Evolutionary conservation across 2,888 invertebrate genomes (phyloP).

Genomic region (Pharmacophagus antenor): DNA sequence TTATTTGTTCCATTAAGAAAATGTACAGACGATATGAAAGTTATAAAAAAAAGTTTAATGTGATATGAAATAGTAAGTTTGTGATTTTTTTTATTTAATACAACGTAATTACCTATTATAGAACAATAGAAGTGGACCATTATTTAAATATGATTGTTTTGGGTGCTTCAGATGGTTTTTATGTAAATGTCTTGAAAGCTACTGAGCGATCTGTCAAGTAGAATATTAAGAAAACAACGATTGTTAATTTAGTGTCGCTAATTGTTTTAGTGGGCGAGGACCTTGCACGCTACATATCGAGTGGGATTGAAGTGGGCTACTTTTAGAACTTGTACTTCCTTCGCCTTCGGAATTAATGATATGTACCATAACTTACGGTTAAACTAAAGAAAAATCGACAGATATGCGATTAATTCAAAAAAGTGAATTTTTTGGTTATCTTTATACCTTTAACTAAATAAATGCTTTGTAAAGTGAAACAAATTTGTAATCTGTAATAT

Average conservation of each 20-base stretch:
- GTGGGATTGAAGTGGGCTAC: slow-evolving; percentile 42
- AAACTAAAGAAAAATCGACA: too few relatives aligned
- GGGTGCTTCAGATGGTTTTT: too few relatives aligned
- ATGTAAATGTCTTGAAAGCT: neutral
- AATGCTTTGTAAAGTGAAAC: too few relatives aligned
- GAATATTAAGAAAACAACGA: neutral
- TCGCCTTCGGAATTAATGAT: slow-evolving; percentile 3
- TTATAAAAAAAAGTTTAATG: neutral
- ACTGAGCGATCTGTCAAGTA: neutral
- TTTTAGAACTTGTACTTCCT: slow-evolving; percentile 25
- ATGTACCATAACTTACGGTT: too few relatives aligned
- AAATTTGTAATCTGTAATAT: too few relatives aligned
- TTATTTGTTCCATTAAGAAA: neutral
- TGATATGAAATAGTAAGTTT: neutral
- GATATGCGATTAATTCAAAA: too few relatives aligned
- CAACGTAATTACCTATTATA: neutral
- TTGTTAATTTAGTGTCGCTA: neutral
- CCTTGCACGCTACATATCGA: slow-evolving; percentile 39
- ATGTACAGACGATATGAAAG: neutral
- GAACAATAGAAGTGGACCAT: neutral
- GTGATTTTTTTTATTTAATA: neutral
- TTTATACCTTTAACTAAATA: too few relatives aligned
- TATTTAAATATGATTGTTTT: neutral
- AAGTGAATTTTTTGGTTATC: too few relatives aligned
- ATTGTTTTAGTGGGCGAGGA: slow-evolving; percentile 43